A percentile compares a stretch with the other conserved stretches of the same genome.
Conservation (phyloP, 2,888 invertebrate species). For the Andrena flavipes region DNA sequence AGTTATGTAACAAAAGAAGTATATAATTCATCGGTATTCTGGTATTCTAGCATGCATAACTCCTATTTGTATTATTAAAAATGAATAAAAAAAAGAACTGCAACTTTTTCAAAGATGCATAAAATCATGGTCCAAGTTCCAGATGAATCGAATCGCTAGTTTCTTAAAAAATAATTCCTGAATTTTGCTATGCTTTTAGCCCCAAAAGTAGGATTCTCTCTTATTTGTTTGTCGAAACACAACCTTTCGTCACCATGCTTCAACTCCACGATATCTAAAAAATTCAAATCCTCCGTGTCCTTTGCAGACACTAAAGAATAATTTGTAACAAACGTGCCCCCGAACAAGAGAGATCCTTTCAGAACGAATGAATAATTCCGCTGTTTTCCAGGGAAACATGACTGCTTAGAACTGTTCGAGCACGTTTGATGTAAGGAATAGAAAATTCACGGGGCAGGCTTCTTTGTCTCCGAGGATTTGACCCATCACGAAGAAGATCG, state of each 20-base stretch:
- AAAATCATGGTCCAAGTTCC: too few relatives aligned
- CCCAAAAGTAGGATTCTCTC: too few relatives aligned
- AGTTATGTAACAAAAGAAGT: too few relatives aligned
- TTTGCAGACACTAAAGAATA: not conserved
- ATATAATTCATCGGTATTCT: too few relatives aligned
- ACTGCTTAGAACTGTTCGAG: not conserved
- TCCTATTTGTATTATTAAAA: too few relatives aligned
- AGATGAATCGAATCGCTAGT: too few relatives aligned
- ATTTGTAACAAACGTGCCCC: not conserved
- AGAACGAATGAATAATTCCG: not conserved
- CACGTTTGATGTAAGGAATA: not conserved
- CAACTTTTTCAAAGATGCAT: too few relatives aligned
- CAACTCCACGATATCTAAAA: not conserved
- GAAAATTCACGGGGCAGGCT: slow-evolving; percentile 8
- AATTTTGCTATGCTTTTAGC: too few relatives aligned
- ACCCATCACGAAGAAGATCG: not conserved
- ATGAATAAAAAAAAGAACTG: too few relatives aligned
- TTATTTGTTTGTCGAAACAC: not conserved
- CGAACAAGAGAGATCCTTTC: not conserved
- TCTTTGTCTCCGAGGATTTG: slow-evolving; percentile 7
- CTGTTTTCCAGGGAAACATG: not conserved
- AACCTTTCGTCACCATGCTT: not conserved
- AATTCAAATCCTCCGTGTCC: not conserved
- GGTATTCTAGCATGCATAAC: too few relatives aligned
- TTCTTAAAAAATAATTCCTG: too few relatives aligned